Conservation (phyloP, 2,888 invertebrate genomes). For the Tipula lateralis region DNA sequence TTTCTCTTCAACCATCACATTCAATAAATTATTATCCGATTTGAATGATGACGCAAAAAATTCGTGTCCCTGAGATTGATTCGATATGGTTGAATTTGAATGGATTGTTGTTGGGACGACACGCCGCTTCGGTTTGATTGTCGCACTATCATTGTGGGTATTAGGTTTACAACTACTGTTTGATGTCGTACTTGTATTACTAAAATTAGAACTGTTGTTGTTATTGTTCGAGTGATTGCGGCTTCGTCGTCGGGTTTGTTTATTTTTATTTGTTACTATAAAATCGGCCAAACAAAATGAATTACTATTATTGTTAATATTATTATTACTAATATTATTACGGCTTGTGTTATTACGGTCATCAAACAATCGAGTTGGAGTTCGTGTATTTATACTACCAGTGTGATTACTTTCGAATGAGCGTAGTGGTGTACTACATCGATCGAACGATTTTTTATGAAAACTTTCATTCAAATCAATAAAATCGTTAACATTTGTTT, state of each 20-base stretch:
- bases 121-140: conserved; percentile 43
- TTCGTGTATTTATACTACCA: background rate
- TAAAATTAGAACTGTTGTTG: conserved; percentile 21
- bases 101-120: conserved; percentile 43
- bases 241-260: background rate
- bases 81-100: background rate
- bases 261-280: background rate
- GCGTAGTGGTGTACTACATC: conserved; percentile 12
- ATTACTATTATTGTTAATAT: background rate
- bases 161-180: background rate
- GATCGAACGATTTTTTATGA: background rate
- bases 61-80: conserved; percentile 35
- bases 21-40: conserved; percentile 46
- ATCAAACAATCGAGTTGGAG: background rate
- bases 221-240: conserved; percentile 6
- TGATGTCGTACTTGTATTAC: conserved; percentile 27
- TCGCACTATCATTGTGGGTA: background rate
- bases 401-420: background rate
- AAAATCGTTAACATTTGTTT: background rate
- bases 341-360: background rate
- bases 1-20: conserved; percentile 32
- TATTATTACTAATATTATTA: background rate
- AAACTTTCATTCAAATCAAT: background rate
- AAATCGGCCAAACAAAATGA: conserved; percentile 26
- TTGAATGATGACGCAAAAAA: conserved; percentile 43